Conservation (phyloP, 2,113 vertebrate species). For the Blennius ocellaris region DNA sequence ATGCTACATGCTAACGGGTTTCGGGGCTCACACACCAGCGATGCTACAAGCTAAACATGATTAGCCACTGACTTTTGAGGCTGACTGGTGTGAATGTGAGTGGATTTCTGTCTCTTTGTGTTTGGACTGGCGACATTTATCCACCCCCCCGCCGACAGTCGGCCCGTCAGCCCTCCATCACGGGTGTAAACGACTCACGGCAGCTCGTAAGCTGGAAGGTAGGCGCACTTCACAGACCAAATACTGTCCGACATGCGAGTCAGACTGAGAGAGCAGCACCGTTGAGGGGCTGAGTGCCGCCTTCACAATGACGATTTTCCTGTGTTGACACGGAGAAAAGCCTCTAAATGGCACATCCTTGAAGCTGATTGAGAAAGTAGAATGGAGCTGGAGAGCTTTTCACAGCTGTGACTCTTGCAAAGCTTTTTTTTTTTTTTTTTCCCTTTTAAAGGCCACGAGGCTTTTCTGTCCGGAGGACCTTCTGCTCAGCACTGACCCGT, state of each 20-base stretch:
- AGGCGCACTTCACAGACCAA: not conserved
- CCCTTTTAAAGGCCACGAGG: not conserved
- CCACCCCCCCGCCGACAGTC: too few relatives aligned
- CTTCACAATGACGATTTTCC: too few relatives aligned
- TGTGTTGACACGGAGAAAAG: constrained; percentile 6
- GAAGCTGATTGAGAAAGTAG: not conserved
- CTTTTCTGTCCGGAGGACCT: constrained; percentile 39
- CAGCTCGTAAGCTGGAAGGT: not conserved
- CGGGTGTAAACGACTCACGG: too few relatives aligned
- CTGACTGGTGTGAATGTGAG: too few relatives aligned
- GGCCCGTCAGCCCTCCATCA: too few relatives aligned
- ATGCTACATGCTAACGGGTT: too few relatives aligned
- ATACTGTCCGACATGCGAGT: constrained; percentile 3
- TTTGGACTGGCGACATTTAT: too few relatives aligned
- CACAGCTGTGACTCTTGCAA: constrained; percentile 37
- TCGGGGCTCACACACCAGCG: too few relatives aligned
- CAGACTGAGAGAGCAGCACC: not conserved
- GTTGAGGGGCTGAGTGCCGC: too few relatives aligned
- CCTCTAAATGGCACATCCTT: constrained; percentile 34
- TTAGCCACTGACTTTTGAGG: too few relatives aligned
- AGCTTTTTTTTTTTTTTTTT: not conserved
- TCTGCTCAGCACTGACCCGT: constrained; percentile 53
- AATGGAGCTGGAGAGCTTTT: constrained; percentile 13
- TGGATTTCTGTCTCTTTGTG: too few relatives aligned
- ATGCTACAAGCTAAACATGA: too few relatives aligned